Conservation (phyloP, 1,140 invertebrate species). For the Apis florea region DNA sequence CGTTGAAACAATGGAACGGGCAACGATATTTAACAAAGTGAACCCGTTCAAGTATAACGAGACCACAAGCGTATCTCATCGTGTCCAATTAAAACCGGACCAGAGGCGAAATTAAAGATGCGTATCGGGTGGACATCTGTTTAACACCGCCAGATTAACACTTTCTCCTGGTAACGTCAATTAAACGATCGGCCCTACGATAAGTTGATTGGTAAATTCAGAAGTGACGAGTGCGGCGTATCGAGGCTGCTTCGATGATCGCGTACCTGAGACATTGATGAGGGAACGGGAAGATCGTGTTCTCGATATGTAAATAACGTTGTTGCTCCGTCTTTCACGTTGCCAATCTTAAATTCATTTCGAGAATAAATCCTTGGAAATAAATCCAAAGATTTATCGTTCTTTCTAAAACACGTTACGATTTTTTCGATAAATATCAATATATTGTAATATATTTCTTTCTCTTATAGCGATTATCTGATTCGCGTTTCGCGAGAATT, state of each 20-base stretch:
- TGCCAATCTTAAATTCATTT: too few relatives aligned
- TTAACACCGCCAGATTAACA: conserved; percentile 75
- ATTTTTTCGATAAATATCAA: too few relatives aligned
- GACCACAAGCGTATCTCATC: conserved; percentile 65
- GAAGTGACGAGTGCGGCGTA: too few relatives aligned
- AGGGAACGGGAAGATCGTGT: background rate
- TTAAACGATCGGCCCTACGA: conserved; percentile 73
- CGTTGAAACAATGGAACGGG: conserved; percentile 42
- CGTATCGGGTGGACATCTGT: conserved; percentile 72
- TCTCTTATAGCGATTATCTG: too few relatives aligned
- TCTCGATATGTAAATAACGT: background rate
- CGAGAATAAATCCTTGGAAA: too few relatives aligned
- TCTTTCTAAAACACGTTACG: too few relatives aligned
- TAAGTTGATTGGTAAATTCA: conserved; percentile 54
- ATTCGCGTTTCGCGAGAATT: too few relatives aligned
- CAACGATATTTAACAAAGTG: conserved; percentile 55
- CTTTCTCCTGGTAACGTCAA: conserved; percentile 66
- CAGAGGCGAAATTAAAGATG: conserved; percentile 74
- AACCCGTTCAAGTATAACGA: conserved; percentile 50
- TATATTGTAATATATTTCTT: too few relatives aligned
- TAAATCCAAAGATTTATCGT: too few relatives aligned
- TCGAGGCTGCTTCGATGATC: background rate
- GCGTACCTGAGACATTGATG: background rate
- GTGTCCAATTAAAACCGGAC: conserved; percentile 70
- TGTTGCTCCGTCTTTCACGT: background rate